phyloP scores from a whole-genome alignment of 2,888 invertebrate species.

The Syrphus vitripennis region DNA sequence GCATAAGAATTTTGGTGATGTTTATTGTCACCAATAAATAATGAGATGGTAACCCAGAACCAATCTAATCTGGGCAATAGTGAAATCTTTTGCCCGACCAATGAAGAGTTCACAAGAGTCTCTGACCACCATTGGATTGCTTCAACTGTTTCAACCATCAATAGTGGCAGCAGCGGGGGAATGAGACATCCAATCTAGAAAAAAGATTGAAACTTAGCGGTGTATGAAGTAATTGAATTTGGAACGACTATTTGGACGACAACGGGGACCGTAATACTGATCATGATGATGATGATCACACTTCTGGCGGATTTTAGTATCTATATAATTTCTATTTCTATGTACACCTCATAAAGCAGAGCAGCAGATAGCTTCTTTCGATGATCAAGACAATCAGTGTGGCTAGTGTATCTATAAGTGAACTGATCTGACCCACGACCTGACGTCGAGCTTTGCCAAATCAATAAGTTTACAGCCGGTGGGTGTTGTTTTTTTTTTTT shows the following conservation, averaged over 20 bases:
- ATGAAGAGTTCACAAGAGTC: constrained; percentile 17
- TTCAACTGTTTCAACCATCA: not conserved
- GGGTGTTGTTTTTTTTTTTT: constrained; percentile 43
- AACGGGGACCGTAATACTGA: constrained; percentile 6
- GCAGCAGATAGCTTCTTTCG: not conserved
- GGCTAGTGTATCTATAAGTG: constrained; percentile 37
- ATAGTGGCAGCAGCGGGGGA: not conserved
- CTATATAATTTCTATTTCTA: not conserved
- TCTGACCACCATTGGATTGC: constrained; percentile 44
- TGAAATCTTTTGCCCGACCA: constrained; percentile 41
- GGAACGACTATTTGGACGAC: constrained; percentile 41
- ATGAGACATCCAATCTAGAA: not conserved
- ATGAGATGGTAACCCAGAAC: not conserved
- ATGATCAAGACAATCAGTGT: constrained; percentile 20
- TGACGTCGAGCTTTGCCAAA: constrained; percentile 55
- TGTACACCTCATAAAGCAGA: not conserved
- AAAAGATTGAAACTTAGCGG: constrained; percentile 16
- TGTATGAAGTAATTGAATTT: constrained; percentile 67
- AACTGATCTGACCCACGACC: constrained; percentile 70
- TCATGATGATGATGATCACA: constrained; percentile 61
- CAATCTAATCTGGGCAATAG: constrained; percentile 37
- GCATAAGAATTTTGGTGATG: no score
- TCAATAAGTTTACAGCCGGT: constrained; percentile 67
- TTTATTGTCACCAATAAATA: no score
- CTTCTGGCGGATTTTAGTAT: constrained; percentile 58